Conservation (phyloP, 1,140 invertebrate genomes). For the Penaeus japonicus region DNA sequence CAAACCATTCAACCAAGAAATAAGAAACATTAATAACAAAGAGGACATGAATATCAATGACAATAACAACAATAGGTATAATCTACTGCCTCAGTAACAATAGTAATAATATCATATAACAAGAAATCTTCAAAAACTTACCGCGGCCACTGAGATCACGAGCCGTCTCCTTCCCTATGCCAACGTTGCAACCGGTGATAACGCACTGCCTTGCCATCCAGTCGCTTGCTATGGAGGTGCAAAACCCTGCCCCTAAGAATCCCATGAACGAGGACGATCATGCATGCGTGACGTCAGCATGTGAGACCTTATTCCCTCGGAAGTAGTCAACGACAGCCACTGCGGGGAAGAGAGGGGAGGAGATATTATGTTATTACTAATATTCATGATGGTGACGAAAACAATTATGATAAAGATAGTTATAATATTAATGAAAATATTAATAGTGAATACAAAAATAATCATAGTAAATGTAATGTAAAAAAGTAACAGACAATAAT, state of each 20-base stretch:
- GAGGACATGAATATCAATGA: too few relatives aligned
- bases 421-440: too few relatives aligned
- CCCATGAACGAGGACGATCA: slow-evolving; percentile 10
- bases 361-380: neutral
- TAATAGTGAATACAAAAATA: too few relatives aligned
- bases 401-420: neutral
- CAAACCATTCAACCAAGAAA: too few relatives aligned
- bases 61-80: too few relatives aligned
- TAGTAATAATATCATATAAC: neutral
- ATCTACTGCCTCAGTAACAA: too few relatives aligned
- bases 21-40: too few relatives aligned
- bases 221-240: neutral
- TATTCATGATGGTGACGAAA: neutral
- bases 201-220: slow-evolving; percentile 70
- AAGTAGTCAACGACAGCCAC: neutral
- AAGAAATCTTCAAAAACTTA: neutral
- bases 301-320: neutral
- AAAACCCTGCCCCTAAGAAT: neutral
- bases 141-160: slow-evolving; percentile 27
- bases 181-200: slow-evolving; percentile 71
- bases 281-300: neutral
- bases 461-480: too few relatives aligned
- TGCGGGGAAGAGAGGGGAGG: neutral
- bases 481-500: too few relatives aligned
- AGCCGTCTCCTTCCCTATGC: slow-evolving; percentile 68